Evolutionary conservation across 2,113 vertebrate species (phyloP).

Genomic region (Tauraco erythrolophus): DNA sequence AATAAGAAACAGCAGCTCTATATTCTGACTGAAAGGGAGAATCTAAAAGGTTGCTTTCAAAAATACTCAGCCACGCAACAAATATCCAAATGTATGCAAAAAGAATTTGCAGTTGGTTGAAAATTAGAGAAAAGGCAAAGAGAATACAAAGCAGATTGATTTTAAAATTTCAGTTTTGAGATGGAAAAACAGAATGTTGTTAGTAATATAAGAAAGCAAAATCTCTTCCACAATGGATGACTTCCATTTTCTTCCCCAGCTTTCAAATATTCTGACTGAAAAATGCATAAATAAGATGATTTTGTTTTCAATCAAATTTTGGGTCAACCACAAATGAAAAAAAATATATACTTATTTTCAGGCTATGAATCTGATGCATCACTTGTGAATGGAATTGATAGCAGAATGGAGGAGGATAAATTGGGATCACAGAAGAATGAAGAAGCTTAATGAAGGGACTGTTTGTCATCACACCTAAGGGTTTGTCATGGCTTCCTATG

Average conservation of each 20-base stretch:
- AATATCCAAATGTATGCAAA: not conserved
- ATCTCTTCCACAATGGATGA: not conserved
- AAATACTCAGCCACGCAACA: not conserved
- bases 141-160: not conserved
- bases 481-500: not conserved
- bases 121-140: not conserved
- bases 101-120: not conserved
- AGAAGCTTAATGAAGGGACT: not conserved
- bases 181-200: not conserved
- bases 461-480: not conserved
- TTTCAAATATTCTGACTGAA: not conserved
- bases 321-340: conserved; percentile 19
- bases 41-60: not conserved
- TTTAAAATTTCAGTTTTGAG: not conserved
- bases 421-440: not conserved
- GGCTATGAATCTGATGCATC: not conserved
- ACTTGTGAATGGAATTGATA: not conserved
- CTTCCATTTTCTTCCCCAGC: not conserved
- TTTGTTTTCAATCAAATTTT: not conserved
- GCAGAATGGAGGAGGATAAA: conserved; percentile 43
- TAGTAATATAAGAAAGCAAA: not conserved
- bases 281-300: not conserved
- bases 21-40: not conserved
- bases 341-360: not conserved
- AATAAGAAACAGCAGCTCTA: not conserved